phyloP scores from a whole-genome alignment of 2,888 invertebrate species.

The Copidosoma aretas region DNA sequence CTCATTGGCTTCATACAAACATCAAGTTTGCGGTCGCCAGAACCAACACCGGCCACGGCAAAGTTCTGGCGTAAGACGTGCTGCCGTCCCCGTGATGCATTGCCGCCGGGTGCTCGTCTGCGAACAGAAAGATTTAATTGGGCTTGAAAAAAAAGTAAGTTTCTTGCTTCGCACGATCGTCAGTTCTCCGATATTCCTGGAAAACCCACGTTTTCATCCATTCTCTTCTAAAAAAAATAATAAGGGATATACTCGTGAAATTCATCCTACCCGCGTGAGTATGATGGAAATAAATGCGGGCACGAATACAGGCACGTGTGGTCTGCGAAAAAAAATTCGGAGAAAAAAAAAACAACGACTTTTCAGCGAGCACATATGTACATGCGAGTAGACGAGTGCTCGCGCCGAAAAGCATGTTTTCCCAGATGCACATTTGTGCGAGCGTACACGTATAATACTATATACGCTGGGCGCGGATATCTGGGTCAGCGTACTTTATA shows the following conservation, averaged over 20 bases:
- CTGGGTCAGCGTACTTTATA: not conserved
- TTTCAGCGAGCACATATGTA: not conserved
- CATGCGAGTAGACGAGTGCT: not conserved
- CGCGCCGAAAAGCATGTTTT: not conserved
- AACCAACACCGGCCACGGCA: conserved; percentile 52
- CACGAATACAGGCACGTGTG: no score
- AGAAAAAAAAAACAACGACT: not conserved
- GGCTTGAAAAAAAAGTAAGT: not conserved
- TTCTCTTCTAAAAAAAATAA: no score
- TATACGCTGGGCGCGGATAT: not conserved
- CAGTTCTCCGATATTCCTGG: no score
- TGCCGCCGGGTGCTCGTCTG: conserved; percentile 86
- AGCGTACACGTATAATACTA: not conserved
- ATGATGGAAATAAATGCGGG: not conserved
- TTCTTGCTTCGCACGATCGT: not conserved
- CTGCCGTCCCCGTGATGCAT: conserved; percentile 78
- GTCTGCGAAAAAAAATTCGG: no score
- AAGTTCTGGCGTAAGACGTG: conserved; percentile 57
- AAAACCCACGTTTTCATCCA: no score
- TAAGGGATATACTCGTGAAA: no score
- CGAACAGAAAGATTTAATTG: conserved; percentile 45
- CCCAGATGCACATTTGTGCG: not conserved
- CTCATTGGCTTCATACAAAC: conserved; percentile 50
- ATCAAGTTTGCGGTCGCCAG: conserved; percentile 51
- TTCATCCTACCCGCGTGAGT: no score